These are phyloP conservation scores for Empidonax alnorum DNA, from an alignment of 2,113 vertebrate species.

Conservation along the genomic window DNA sequence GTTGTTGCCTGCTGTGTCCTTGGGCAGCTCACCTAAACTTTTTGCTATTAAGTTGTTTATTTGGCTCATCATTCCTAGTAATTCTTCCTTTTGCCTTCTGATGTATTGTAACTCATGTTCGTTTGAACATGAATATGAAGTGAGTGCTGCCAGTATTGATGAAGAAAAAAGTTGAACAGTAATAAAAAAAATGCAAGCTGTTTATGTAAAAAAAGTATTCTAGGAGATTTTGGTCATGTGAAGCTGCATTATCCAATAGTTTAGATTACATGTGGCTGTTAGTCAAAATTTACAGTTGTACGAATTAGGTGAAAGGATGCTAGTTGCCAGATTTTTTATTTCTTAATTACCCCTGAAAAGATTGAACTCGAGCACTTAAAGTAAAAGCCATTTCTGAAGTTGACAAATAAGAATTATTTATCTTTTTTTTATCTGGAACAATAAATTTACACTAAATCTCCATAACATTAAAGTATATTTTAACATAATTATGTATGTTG, in stretches of 20 bases:
- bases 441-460: background rate
- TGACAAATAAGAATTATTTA: background rate
- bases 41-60: background rate
- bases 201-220: background rate
- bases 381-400: background rate
- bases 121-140: background rate
- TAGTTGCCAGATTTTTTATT: background rate
- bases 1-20: background rate
- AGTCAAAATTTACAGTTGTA: background rate
- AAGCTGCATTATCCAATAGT: background rate
- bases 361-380: background rate
- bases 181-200: background rate
- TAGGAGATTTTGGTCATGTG: background rate
- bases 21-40: background rate
- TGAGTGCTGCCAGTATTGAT: background rate
- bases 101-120: background rate
- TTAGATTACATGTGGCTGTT: background rate
- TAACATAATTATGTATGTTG: background rate
- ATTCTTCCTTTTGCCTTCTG: background rate
- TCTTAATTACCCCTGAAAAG: background rate
- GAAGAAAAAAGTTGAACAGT: background rate
- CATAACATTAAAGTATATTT: background rate
- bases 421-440: background rate
- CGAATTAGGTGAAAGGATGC: background rate
- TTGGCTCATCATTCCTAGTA: background rate